These are phyloP conservation scores for Sceloporus undulatus DNA, from an alignment of 2,113 vertebrate genomes.

Conservation along the genomic window DNA sequence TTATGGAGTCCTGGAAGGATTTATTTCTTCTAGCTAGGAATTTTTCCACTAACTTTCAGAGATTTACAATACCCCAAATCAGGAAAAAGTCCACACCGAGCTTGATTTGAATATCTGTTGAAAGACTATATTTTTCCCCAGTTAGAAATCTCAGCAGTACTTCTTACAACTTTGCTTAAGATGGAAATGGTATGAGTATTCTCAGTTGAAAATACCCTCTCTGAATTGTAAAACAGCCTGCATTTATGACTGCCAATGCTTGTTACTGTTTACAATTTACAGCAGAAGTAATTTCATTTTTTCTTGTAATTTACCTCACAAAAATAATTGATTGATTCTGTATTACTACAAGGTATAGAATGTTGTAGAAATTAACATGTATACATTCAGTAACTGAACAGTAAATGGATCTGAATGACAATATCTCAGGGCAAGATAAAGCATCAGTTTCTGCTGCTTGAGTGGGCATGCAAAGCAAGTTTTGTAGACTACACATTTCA, in stretches of 20 bases:
- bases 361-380: conserved; percentile 23
- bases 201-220: conserved; percentile 25
- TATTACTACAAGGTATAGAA: conserved; percentile 23
- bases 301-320: not conserved
- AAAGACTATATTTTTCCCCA: conserved; percentile 61
- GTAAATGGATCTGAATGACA: too few species aligned
- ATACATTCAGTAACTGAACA: not conserved
- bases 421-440: too few species aligned
- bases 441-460: too few species aligned
- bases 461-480: too few species aligned
- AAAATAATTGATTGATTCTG: conserved; percentile 26
- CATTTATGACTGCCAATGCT: not conserved
- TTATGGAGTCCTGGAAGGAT: conserved; percentile 70
- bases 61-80: conserved; percentile 67
- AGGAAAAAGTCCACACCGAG: conserved; percentile 53
- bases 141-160: conserved; percentile 44
- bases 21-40: conserved; percentile 62
- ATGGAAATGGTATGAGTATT: not conserved
- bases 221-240: not conserved
- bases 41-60: conserved; percentile 58
- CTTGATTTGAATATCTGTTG: conserved; percentile 72
- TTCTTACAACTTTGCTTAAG: conserved; percentile 32
- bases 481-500: too few species aligned
- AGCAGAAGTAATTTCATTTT: not conserved
- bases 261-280: not conserved